Base-by-base conservation (phyloP, 2,113 vertebrate genomes). In the Mugil cephalus region DNA sequence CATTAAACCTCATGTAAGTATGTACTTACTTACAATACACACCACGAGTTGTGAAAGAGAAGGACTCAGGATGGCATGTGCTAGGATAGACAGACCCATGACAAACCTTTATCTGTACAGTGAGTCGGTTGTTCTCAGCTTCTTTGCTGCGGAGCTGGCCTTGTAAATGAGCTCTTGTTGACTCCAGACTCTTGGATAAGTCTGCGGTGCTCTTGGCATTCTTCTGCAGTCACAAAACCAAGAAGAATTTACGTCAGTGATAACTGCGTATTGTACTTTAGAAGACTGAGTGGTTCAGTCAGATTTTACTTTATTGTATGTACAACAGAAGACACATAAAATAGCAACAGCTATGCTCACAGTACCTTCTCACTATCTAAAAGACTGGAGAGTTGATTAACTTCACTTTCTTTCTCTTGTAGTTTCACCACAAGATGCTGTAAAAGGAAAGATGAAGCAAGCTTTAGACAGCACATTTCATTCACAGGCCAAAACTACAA, bases 291-390 rank as follows among this genome's bases (percentile, higher is more conserved):
- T 8, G 4, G 4, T 1, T 34, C 43, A 8, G 40, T 35, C 10
- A 51, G 17, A 60, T 24, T 10, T 15, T 17, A 1, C 8, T 59
- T 15, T n/a, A n/a, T n/a, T n/a, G n/a, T n/a, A n/a, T n/a, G n/a
- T n/a, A n/a, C 15, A 24, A 14, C 24, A 42, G 15, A 40, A 50
- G 24, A 11, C 10, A 24, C 34, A 15, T 60, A 10, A 66, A 10
- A 52, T 10, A 34, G 2, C 10, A 9, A 24, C 36, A 17, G 21
- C 15, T 8, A 7, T 1, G 24, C 14, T 15, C 6, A 40, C 19
- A 18, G 19, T 92, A 99, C 97, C 96, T 97, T 98, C 86, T 97
- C 96, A 56, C 89, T 79, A 1, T 96, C 93, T 66, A 98, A 86
- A 45, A 94, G 90, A 67, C 76, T 45, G 7, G 70, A 75, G 1